Base-by-base conservation (phyloP, 1,140 invertebrate genomes). In the Pteromalus puparum region DNA sequence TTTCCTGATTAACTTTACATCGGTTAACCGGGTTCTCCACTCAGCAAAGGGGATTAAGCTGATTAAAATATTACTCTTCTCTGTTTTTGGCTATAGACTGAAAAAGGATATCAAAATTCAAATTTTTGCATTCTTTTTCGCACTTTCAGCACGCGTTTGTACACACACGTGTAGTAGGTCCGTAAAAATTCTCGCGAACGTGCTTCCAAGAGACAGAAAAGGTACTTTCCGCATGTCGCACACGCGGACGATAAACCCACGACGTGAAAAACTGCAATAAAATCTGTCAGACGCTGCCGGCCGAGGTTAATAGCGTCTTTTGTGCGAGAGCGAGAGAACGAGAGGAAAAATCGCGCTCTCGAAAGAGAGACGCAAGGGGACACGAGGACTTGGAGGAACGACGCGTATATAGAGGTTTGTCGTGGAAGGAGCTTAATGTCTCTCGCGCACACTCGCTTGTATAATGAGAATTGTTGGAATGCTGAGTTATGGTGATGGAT, bases 221-320 rank as follows among this genome's bases (percentile, higher is more conserved):
- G 65, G 34, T 24, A n/a, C 21, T 42, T 68, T 68, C 12, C 72
- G 53, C 21, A 21, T 61, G 53, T 61, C 53, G 53, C 21, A 6
- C 13, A 53, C 53, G 18, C 7, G 65, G 65, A 70, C 24, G 38
- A 38, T 24, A 48, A 48, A 81, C 21, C 28, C 7, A 24, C 30
- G 42, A 48, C 13, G 30, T 48, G 78, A 81, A 81, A 46, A 72
- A 72, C n/a, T 46, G 38, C 67, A 67, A 72, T 81, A 81, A 81
- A 81, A 70, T 73, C 42, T n/a, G 42, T 81, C 70, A 48, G 79
- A 53, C 53, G 61, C 61, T 34, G 21, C 21, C 15, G 61, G 61
- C 48, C 12, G 61, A 80, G 38, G 65, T 72, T 81, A 81, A 81
- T 72, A n/a, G 79, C 26, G 53, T 81, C 79, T 53, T 72, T 81